These are phyloP conservation scores for Amazona vittata DNA, from an alignment of 2,113 vertebrate species.

Conservation along the genomic window DNA sequence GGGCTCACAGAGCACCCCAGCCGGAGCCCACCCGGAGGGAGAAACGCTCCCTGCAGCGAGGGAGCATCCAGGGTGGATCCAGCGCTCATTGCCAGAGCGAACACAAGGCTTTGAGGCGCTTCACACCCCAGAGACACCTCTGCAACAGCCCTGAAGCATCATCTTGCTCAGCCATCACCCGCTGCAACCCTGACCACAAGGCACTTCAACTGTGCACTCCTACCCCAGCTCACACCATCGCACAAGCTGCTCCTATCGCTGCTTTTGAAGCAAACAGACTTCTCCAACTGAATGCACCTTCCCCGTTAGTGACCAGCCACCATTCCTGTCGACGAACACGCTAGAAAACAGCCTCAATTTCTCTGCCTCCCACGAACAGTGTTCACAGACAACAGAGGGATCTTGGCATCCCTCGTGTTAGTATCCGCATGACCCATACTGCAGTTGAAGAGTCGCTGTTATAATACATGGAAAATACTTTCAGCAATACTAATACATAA, in stretches of 20 bases:
- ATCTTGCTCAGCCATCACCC: not conserved
- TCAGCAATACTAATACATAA: not conserved
- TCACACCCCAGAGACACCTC: not conserved
- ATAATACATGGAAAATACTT: not conserved
- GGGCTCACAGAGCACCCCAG: not conserved
- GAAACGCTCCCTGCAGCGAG: rapidly evolving
- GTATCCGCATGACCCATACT: not conserved
- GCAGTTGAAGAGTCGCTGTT: not conserved
- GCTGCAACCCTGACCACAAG: rapidly evolving
- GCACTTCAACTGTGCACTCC: rapidly evolving
- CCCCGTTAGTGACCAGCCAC: not conserved
- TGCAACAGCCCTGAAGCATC: not conserved
- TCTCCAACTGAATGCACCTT: not conserved
- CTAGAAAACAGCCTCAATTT: not conserved
- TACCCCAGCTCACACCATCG: not conserved
- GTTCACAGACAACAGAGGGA: not conserved
- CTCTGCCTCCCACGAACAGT: not conserved
- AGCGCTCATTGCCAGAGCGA: not conserved
- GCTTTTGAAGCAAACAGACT: not conserved
- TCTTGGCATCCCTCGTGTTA: not conserved
- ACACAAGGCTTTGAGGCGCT: not conserved
- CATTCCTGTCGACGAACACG: not conserved
- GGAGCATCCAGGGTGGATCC: rapidly evolving
- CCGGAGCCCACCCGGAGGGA: not conserved
- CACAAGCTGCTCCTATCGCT: rapidly evolving